Base-by-base conservation (phyloP, 2,113 vertebrate species). In the Natator depressus region DNA sequence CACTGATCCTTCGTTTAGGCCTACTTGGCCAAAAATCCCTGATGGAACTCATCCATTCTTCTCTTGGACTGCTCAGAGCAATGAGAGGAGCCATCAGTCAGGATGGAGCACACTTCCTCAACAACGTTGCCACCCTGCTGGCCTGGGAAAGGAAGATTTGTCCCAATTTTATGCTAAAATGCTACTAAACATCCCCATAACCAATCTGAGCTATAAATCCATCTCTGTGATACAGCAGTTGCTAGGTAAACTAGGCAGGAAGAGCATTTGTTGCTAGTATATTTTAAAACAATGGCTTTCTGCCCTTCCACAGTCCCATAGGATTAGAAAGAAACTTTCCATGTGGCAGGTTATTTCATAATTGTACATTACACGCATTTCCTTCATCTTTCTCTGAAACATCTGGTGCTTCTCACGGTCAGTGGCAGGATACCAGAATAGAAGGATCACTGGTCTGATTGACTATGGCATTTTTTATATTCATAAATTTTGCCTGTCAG, bases 211-310 rank as follows among this genome's bases (percentile, higher is more conserved):
- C 62, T 89, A 3, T 91, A 80, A 92, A 62, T 88, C 55, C 59
- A 65, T 31, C 20, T 50, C 46, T 72, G 35, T 78, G 59, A 91
- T 91, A 35, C 12, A 0, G 0, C 51, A 78, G 75, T 47, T 78
- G 24, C 75, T 78, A 27, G 6, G 12, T 47, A 78, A 47, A 78
- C 24, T 27, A 78, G 24, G 22, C 75, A 78, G 46, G 46, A 78
- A 47, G 47, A 47, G 9, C 42, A 46, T 78, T 78, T 78, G 24
- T 78, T 78, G 75, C 10, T 47, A 16, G 24, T 78, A 47, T 47
- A 27, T 46, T 46, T 46, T 78, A 13, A 72, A 38, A 38, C 38
- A 16, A 8, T 27, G 75, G 46, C 24, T 47, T 78, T 47, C 25
- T 42, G 10, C 75, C 75, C 65, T 47, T 78, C 75, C 42, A 16